Evolutionary conservation across 2,888 invertebrate species (phyloP).

Genomic region (Agrotis clavis): DNA sequence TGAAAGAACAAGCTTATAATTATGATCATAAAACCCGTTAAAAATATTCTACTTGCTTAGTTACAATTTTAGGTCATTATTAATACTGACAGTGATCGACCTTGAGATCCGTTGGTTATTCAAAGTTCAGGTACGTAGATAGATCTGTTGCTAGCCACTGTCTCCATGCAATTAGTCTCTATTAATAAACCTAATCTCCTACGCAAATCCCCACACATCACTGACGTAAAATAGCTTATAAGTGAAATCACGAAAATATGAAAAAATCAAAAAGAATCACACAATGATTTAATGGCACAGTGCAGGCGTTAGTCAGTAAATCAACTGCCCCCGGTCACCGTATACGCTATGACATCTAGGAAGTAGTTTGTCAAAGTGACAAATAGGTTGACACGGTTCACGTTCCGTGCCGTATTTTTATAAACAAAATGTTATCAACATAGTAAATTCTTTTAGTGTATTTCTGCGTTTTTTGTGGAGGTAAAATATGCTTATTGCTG

Average conservation of each 20-base stretch:
- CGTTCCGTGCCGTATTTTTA: slow-evolving; percentile 71
- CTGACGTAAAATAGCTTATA: slow-evolving; percentile 41
- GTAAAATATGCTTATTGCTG: slow-evolving; percentile 63
- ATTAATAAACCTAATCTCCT: slow-evolving; percentile 18
- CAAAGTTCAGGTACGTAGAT: too few species aligned
- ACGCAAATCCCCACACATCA: slow-evolving; percentile 42
- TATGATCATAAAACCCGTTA: too few species aligned
- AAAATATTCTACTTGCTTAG: too few species aligned
- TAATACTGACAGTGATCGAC: too few species aligned
- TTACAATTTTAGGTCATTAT: too few species aligned
- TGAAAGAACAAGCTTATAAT: too few species aligned
- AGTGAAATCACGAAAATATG: slow-evolving; percentile 50
- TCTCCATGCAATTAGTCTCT: slow-evolving; percentile 11
- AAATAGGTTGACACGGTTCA: slow-evolving; percentile 70
- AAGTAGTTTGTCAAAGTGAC: slow-evolving; percentile 75
- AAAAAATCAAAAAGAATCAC: slow-evolving; percentile 50
- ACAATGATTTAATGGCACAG: slow-evolving; percentile 65
- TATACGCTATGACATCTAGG: slow-evolving; percentile 70
- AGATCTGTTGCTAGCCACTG: neutral
- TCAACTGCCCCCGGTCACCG: slow-evolving; percentile 67
- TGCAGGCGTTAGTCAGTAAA: slow-evolving; percentile 67
- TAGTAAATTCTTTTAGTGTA: slow-evolving; percentile 59
- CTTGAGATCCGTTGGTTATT: neutral
- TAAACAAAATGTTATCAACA: slow-evolving; percentile 69
- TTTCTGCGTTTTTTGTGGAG: slow-evolving; percentile 51